Percentiles rank a stretch among this genome's conserved stretches.
These are phyloP conservation scores for Edolisoma coerulescens DNA, from an alignment of 2,113 vertebrate species.

Conservation along the genomic window DNA sequence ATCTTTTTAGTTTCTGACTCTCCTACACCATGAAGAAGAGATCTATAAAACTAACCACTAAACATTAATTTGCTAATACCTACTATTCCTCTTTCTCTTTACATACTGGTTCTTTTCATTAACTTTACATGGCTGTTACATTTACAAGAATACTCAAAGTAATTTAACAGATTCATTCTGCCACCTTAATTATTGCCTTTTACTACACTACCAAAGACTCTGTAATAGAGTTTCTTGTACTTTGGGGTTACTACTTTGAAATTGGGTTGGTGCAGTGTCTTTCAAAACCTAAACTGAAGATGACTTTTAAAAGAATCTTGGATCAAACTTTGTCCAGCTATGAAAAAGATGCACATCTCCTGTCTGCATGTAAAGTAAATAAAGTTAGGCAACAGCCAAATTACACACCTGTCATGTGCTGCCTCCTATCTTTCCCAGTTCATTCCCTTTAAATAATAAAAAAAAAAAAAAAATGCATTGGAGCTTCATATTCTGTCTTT, in stretches of 20 bases:
- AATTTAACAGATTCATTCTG: background rate
- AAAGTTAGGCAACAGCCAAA: background rate
- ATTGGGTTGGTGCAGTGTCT: background rate
- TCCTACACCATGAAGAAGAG: background rate
- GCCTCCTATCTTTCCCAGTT: conserved; percentile 23
- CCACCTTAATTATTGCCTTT: background rate
- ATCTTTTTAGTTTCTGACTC: background rate
- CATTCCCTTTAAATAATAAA: conserved; percentile 1
- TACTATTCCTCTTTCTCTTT: background rate
- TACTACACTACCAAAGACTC: background rate
- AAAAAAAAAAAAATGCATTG: background rate
- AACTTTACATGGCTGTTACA: background rate
- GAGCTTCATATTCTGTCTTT: background rate
- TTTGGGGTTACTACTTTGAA: background rate
- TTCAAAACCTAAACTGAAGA: background rate
- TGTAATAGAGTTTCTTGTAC: background rate
- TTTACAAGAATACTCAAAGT: background rate
- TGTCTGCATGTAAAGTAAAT: background rate
- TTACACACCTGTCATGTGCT: background rate
- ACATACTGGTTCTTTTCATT: background rate
- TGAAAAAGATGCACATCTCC: background rate
- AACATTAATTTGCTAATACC: background rate
- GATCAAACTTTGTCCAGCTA: background rate
- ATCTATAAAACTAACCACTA: background rate
- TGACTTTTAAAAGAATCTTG: background rate